Evolutionary conservation across 1,140 invertebrate genomes (phyloP).

Genomic region (Teleopsis dalmanni): DNA sequence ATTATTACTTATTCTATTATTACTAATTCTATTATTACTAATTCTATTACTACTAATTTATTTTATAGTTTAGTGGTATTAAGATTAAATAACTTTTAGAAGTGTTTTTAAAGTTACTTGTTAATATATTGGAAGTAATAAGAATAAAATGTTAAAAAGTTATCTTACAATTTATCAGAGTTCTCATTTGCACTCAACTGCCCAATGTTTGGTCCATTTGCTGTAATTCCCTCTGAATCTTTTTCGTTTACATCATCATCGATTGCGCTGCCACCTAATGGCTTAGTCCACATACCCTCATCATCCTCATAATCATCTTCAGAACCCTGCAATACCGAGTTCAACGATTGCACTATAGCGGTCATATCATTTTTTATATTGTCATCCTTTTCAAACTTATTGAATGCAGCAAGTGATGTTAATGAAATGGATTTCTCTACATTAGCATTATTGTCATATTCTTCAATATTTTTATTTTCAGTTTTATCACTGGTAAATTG

Average conservation of each 20-base stretch:
- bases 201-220: constrained; percentile 6
- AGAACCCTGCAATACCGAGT: constrained; percentile 32
- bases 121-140: constrained; percentile 6
- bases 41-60: too few species aligned
- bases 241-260: neutral
- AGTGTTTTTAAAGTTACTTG: too few species aligned
- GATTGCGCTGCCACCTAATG: constrained; percentile 18
- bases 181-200: constrained; percentile 3
- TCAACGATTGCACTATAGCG: constrained; percentile 29
- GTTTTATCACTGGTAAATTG: constrained; percentile 4
- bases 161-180: constrained; percentile 6
- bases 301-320: constrained; percentile 40
- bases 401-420: neutral
- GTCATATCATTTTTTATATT: constrained; percentile 11
- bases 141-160: constrained; percentile 2
- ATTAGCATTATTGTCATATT: constrained; percentile 41
- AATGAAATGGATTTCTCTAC: constrained; percentile 25
- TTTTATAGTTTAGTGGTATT: too few species aligned
- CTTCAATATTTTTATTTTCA: constrained; percentile 4
- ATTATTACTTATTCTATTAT: too few species aligned
- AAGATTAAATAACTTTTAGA: too few species aligned
- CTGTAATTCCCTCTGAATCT: neutral
- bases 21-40: too few species aligned
- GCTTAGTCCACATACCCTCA: constrained; percentile 42
- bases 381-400: constrained; percentile 2